Base-by-base conservation (phyloP, 2,888 invertebrate genomes). In the Andrena chrysosceles region DNA sequence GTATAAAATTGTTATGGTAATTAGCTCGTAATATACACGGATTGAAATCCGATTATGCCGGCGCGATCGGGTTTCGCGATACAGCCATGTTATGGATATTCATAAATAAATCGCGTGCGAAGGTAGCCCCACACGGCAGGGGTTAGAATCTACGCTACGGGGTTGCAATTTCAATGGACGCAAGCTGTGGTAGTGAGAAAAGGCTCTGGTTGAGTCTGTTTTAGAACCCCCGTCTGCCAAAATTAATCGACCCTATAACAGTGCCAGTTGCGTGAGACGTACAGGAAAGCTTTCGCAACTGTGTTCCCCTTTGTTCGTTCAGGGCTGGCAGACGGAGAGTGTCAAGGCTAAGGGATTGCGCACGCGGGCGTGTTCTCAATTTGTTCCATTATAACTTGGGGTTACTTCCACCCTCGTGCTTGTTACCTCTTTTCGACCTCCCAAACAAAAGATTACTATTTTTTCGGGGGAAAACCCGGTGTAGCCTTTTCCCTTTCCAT, bases 1-100 rank as follows among this genome's bases (percentile, higher is more conserved):
- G 62, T 69, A 10, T 75, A 76, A 85, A 81, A 85, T 87, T 82
- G 81, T 79, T 81, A 81, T 84, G 77, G 54, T 80, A 82, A 84
- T 87, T 84, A 82, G 66, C 29, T 48, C 56, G 64, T 77, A 85
- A 82, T 87, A 77, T 85, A 64, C 77, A 75, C 54, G 67, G 68
- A 85, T 77, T 85, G 80, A 81, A 85, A 72, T 68, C 56, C 73
- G 80, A 83, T 83, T 73, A 64, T 62, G 35, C 56, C 10, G 42
- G 4, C 67, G 16, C 42, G 71, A 71, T 71, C 62, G 23, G 33
- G 26, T 6, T 49, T 48, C 2, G 29, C 26, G 69, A 79, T 66
- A 66, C n/a, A n/a, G n/a, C 13, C 0, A 60, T n/a, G 33, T 63
- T 73, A 74, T 74, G 62, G 20, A 71, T 63, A 82, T 62, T 62